phyloP scores from a whole-genome alignment of 2,888 invertebrate genomes.

The Conomelus anceps region DNA sequence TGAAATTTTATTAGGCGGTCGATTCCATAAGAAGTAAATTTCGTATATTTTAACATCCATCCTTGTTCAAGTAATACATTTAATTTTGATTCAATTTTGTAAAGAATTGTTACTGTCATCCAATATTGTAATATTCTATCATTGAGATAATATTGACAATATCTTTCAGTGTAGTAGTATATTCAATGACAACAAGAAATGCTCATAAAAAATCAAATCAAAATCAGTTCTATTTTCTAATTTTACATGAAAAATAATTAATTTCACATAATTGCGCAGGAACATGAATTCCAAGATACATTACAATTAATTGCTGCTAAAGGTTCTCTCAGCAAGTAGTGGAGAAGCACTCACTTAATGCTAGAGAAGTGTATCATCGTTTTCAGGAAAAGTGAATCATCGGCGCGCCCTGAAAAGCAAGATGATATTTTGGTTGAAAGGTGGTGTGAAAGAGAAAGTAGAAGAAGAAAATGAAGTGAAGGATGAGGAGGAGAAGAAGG shows the following conservation, averaged over 20 bases:
- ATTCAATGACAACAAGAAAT: too few species aligned
- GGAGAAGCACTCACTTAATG: background rate
- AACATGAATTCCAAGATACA: background rate
- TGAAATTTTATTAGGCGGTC: too few species aligned
- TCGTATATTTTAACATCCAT: too few species aligned
- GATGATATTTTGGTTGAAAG: background rate
- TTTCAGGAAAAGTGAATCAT: background rate
- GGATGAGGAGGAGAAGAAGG: background rate
- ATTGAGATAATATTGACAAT: too few species aligned
- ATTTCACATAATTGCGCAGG: background rate
- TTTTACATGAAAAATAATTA: background rate
- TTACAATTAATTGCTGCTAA: background rate
- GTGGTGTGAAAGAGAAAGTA: background rate
- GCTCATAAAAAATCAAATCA: too few species aligned
- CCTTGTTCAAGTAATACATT: too few species aligned
- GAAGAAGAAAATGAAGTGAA: background rate
- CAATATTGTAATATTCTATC: too few species aligned
- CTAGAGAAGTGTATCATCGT: background rate
- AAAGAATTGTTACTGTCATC: too few species aligned
- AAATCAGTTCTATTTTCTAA: too few species aligned
- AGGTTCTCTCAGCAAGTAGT: background rate
- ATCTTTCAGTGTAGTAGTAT: too few species aligned
- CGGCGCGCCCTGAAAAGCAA: background rate
- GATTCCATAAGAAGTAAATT: too few species aligned
- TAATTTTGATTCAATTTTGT: too few species aligned